A percentile compares a stretch with the other conserved stretches of the same genome.
These are phyloP conservation scores for Drosophila cyrtoloma DNA, from an alignment of 2,888 invertebrate genomes.

Conservation along the genomic window DNA sequence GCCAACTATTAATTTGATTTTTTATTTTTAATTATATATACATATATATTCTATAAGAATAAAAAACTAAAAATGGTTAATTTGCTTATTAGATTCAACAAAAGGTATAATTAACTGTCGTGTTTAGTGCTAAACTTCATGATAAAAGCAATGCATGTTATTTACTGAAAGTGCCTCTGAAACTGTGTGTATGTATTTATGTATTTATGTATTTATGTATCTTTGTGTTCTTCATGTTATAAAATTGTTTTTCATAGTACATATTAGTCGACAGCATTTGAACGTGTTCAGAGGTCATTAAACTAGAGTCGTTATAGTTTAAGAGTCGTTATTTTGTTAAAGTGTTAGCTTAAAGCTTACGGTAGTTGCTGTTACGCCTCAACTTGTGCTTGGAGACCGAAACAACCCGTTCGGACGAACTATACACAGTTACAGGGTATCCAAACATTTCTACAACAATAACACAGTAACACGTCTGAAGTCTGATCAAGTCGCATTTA, in stretches of 20 bases:
- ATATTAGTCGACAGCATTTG: not conserved
- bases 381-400: constrained; percentile 22
- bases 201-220: constrained; percentile 1
- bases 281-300: not conserved
- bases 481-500: constrained; percentile 42
- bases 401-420: constrained; percentile 5
- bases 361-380: constrained; percentile 38
- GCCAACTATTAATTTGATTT: not conserved
- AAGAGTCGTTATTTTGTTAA: constrained; percentile 56
- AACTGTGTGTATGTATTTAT: constrained; percentile 2
- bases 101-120: not conserved
- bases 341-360: constrained; percentile 62
- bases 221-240: not conserved
- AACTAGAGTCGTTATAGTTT: constrained; percentile 24
- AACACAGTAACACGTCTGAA: constrained; percentile 22
- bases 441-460: constrained; percentile 29
- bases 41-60: not conserved
- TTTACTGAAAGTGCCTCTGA: constrained; percentile 62
- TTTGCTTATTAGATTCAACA: not conserved
- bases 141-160: constrained; percentile 30
- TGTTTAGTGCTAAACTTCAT: not conserved
- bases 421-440: constrained; percentile 52
- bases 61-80: not conserved
- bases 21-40: not conserved
- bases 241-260: not conserved